Percentiles rank a stretch among this genome's conserved stretches.
These are phyloP conservation scores for Scophthalmus maximus DNA, from an alignment of 2,113 vertebrate species.

Conservation along the genomic window DNA sequence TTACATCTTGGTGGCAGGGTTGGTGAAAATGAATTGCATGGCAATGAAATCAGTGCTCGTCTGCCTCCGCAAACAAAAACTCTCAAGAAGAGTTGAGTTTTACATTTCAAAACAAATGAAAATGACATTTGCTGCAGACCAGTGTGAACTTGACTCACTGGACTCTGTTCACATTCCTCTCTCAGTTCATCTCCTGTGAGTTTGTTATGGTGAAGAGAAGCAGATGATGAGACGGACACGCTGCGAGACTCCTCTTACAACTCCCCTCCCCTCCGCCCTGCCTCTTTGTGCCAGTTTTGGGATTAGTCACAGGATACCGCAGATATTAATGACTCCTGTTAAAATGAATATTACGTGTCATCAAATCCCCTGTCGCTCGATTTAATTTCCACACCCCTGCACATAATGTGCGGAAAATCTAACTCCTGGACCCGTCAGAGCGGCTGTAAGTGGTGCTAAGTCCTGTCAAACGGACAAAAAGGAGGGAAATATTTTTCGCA, in stretches of 20 bases:
- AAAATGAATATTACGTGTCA: slow-evolving; percentile 76
- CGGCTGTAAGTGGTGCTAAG: slow-evolving; percentile 69
- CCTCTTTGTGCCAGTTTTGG: slow-evolving; percentile 67
- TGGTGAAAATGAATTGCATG: no score
- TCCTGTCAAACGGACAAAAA: slow-evolving; percentile 78
- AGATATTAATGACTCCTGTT: slow-evolving; percentile 74
- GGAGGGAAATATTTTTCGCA: slow-evolving; percentile 68
- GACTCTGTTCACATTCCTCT: slow-evolving; percentile 46
- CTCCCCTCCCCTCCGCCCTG: slow-evolving; percentile 44
- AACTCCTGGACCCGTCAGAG: slow-evolving; percentile 64
- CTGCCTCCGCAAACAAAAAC: slow-evolving; percentile 12
- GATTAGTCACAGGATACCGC: slow-evolving; percentile 80
- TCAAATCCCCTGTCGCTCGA: slow-evolving; percentile 72
- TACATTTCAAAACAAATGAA: slow-evolving; percentile 8
- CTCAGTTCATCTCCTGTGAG: slow-evolving; percentile 45
- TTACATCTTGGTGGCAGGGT: not conserved
- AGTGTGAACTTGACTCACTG: slow-evolving; percentile 28
- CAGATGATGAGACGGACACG: slow-evolving; percentile 34
- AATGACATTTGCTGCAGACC: slow-evolving; percentile 16
- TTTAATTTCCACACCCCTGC: slow-evolving; percentile 76
- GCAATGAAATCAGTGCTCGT: slow-evolving; percentile 11
- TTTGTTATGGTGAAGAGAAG: slow-evolving; percentile 29
- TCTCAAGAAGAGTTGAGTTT: not conserved
- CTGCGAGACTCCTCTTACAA: slow-evolving; percentile 13
- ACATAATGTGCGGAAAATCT: slow-evolving; percentile 70